A percentile compares a stretch with the other conserved stretches of the same genome.
Evolutionary conservation across 2,113 vertebrate genomes (phyloP).

Genomic region (Rhineura floridana): DNA sequence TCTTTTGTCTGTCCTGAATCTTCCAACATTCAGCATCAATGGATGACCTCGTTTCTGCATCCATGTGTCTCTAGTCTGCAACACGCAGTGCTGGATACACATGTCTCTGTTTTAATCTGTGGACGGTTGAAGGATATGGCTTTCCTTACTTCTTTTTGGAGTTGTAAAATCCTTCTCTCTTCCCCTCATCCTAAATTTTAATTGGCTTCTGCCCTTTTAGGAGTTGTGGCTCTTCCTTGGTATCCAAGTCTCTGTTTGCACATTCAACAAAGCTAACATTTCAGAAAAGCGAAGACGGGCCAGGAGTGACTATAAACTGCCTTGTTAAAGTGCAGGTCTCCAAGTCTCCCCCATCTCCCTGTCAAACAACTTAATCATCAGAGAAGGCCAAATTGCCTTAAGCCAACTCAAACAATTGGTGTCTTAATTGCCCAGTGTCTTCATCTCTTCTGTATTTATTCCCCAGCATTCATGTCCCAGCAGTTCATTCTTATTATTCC

Average conservation of each 20-base stretch:
- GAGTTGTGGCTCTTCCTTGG: slow-evolving; percentile 9
- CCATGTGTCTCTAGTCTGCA: too few species aligned
- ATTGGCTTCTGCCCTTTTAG: slow-evolving; percentile 5
- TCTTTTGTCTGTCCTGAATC: too few species aligned
- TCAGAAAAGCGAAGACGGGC: slow-evolving; percentile 19
- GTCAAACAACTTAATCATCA: fast-evolving
- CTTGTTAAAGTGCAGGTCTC: slow-evolving; percentile 5
- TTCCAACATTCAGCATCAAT: too few species aligned
- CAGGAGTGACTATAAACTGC: slow-evolving; percentile 17
- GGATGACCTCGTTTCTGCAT: too few species aligned
- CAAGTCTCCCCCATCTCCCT: not conserved
- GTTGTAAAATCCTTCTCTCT: slow-evolving; percentile 45
- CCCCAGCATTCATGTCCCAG: not conserved
- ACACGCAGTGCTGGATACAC: not conserved
- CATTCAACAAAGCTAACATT: slow-evolving; percentile 53
- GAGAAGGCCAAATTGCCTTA: not conserved
- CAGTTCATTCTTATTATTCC: not conserved
- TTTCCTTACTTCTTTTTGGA: not conserved
- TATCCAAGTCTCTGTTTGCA: slow-evolving; percentile 30
- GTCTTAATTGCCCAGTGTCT: not conserved
- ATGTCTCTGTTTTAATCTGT: not conserved
- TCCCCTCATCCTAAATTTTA: not conserved
- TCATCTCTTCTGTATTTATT: not conserved
- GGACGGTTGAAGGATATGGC: not conserved
- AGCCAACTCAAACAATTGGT: not conserved